These are phyloP conservation scores for Drosophila putrida DNA, from an alignment of 2,888 invertebrate species.

Conservation along the genomic window DNA sequence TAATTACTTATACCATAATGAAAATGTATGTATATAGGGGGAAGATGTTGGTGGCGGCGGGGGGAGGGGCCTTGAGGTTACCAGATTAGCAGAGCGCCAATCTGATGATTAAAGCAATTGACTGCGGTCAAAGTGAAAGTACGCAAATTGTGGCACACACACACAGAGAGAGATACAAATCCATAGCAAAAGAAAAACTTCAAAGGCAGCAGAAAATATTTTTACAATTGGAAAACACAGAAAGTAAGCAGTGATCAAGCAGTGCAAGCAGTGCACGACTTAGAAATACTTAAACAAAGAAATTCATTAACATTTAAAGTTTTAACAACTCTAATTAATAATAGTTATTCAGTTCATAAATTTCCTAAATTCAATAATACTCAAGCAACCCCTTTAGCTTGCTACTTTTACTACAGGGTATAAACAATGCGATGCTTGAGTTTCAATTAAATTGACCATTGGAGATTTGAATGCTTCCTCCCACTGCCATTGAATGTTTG, in stretches of 20 bases:
- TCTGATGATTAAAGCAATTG: slow-evolving; percentile 58
- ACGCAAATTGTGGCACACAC: slow-evolving; percentile 34
- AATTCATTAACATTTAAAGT: too few relatives aligned
- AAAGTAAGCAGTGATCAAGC: slow-evolving; percentile 1
- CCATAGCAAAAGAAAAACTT: slow-evolving; percentile 32
- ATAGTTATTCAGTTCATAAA: not conserved
- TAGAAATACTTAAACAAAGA: slow-evolving; percentile 1
- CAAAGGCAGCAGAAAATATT: slow-evolving; percentile 34
- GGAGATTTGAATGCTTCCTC: slow-evolving; percentile 11
- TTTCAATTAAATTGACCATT: slow-evolving; percentile 52
- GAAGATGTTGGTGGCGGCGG: not conserved
- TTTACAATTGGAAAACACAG: slow-evolving; percentile 23
- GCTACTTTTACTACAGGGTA: slow-evolving; percentile 14
- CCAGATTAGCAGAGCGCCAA: slow-evolving; percentile 52
- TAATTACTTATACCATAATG: slow-evolving; percentile 70
- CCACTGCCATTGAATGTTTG: slow-evolving; percentile 26
- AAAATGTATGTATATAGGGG: slow-evolving; percentile 18
- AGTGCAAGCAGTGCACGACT: slow-evolving; percentile 4
- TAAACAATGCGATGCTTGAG: slow-evolving; percentile 22
- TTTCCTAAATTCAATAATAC: not conserved
- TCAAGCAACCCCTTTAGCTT: not conserved
- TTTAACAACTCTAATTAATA: not conserved
- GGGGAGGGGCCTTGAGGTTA: slow-evolving; percentile 59
- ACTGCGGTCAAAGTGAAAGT: slow-evolving; percentile 66
- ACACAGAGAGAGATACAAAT: not conserved